A percentile compares a stretch with the other conserved stretches of the same genome.
Evolutionary conservation across 2,113 vertebrate genomes (phyloP).

Genomic region (Opisthocomus hoazin): DNA sequence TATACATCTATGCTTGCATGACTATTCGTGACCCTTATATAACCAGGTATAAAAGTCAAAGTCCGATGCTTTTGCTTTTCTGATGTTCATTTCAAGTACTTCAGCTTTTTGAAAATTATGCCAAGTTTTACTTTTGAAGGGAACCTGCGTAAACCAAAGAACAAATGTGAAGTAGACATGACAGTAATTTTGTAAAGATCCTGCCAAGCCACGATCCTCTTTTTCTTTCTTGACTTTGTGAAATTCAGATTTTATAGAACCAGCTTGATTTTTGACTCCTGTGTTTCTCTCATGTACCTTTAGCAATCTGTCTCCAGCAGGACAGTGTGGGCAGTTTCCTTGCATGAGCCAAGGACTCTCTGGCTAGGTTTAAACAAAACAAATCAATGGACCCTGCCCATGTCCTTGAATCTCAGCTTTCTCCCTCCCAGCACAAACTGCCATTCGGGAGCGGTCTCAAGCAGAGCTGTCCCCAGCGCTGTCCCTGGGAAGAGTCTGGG

Average conservation of each 20-base stretch:
- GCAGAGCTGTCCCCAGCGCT: not conserved
- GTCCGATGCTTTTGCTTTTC: not conserved
- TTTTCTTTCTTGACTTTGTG: not conserved
- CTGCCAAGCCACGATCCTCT: not conserved
- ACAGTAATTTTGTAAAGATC: not conserved
- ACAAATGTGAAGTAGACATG: not conserved
- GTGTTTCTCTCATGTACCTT: not conserved
- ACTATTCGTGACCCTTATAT: not conserved
- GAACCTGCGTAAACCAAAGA: not conserved
- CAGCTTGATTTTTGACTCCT: not conserved
- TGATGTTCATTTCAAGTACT: not conserved
- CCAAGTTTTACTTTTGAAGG: not conserved
- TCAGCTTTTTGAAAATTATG: not conserved
- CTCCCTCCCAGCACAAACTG: not conserved
- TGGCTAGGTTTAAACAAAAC: not conserved
- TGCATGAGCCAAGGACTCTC: not conserved
- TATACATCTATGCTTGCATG: not conserved
- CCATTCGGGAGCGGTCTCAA: not conserved
- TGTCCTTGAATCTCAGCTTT: not conserved
- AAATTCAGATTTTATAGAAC: not conserved
- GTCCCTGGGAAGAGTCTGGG: not conserved
- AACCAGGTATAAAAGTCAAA: not conserved
- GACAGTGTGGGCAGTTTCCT: not conserved
- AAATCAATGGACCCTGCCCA: not conserved
- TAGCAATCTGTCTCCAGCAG: not conserved